These are phyloP conservation scores for Tragelaphus imberbis DNA, from an alignment of 2,113 vertebrate species.

Conservation along the genomic window DNA sequence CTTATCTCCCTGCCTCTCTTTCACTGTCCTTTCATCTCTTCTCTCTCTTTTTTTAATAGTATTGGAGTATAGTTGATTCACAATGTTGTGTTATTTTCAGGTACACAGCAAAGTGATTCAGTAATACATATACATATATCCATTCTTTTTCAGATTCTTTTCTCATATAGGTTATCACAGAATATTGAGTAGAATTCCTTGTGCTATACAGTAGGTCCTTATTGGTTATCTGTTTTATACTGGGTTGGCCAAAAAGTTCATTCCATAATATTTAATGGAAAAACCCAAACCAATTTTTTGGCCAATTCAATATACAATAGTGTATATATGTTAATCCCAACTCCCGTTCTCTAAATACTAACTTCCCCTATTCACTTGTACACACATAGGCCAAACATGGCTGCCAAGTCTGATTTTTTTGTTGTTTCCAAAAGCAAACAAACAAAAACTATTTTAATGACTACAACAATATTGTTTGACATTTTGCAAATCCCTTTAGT, in stretches of 20 bases:
- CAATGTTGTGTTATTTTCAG: neutral
- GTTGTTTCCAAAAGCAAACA: neutral
- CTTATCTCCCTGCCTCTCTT: neutral
- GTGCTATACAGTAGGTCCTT: neutral
- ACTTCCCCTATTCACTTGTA: neutral
- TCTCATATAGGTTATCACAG: neutral
- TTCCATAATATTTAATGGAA: neutral
- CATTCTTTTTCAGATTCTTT: neutral
- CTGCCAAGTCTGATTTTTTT: neutral
- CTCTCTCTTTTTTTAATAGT: neutral
- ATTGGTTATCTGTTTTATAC: neutral
- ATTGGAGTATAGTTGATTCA: neutral
- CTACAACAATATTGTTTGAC: neutral
- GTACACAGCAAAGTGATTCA: neutral
- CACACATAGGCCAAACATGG: neutral
- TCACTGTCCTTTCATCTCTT: neutral
- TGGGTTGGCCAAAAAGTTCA: neutral
- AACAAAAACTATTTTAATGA: neutral
- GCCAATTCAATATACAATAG: neutral
- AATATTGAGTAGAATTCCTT: neutral
- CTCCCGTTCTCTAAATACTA: neutral
- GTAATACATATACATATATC: neutral
- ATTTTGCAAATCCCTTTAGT: neutral
- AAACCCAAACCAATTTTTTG: neutral
- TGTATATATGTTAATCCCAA: neutral